A percentile compares a stretch with the other conserved stretches of the same genome.
Evolutionary conservation across 2,888 invertebrate species (phyloP).

Genomic region (Tinea pellionella): DNA sequence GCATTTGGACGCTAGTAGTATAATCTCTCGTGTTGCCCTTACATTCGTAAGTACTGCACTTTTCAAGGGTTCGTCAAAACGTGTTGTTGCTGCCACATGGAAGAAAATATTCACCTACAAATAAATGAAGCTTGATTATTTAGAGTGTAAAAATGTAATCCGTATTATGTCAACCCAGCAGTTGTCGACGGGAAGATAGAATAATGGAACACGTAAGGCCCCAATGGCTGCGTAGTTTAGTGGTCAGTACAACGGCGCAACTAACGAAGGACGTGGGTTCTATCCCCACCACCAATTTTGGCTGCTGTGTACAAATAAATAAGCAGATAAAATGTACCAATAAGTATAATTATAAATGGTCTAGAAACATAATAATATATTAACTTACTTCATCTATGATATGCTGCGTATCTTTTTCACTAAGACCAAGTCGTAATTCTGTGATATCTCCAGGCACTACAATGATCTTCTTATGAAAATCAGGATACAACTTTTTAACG

Average conservation of each 20-base stretch:
- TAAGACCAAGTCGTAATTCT: constrained; percentile 24
- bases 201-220: too few relatives aligned
- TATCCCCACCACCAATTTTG: too few relatives aligned
- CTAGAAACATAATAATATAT: too few relatives aligned
- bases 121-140: not conserved
- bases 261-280: too few relatives aligned
- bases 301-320: too few relatives aligned
- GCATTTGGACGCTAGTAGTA: constrained; percentile 78
- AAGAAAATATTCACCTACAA: constrained; percentile 36
- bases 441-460: constrained; percentile 26
- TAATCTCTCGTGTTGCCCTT: constrained; percentile 83
- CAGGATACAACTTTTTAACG: constrained; percentile 21
- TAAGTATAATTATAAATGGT: too few relatives aligned
- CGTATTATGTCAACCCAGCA: too few relatives aligned
- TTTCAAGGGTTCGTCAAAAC: constrained; percentile 87
- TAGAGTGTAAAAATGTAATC: too few relatives aligned
- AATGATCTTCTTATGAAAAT: constrained; percentile 23
- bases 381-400: constrained; percentile 25
- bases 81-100: constrained; percentile 53
- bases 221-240: too few relatives aligned
- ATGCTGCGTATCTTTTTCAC: constrained; percentile 23
- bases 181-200: too few relatives aligned
- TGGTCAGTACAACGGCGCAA: too few relatives aligned
- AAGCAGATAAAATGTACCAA: too few relatives aligned
- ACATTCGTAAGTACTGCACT: constrained; percentile 87